Evolutionary conservation across 2,888 invertebrate species (phyloP).

Genomic region (Agriopis leucophaearia): DNA sequence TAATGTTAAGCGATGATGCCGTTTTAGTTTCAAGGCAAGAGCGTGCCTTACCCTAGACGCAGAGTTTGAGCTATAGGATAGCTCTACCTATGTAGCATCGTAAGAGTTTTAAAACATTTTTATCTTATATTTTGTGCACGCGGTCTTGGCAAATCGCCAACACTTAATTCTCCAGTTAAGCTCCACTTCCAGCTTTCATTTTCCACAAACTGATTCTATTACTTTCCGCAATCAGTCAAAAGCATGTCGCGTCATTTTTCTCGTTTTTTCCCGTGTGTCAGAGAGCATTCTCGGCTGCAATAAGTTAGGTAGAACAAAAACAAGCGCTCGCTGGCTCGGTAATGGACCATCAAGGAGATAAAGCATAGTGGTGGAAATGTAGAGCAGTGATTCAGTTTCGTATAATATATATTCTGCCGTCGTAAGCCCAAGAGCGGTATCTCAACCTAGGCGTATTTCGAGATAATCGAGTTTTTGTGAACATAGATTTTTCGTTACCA

Average conservation of each 20-base stretch:
- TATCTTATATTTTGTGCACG: neutral
- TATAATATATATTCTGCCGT: too few relatives aligned
- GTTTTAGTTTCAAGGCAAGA: too few relatives aligned
- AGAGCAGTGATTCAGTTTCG: conserved; percentile 21
- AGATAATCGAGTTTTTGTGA: too few relatives aligned
- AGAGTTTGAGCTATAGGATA: too few relatives aligned
- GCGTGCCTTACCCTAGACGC: too few relatives aligned
- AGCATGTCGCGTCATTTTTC: conserved; percentile 34
- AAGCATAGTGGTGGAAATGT: conserved; percentile 23
- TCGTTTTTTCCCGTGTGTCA: conserved; percentile 27
- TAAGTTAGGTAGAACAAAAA: conserved; percentile 50
- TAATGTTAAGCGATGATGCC: too few relatives aligned
- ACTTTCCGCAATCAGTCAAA: conserved; percentile 35
- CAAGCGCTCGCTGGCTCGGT: conserved; percentile 40
- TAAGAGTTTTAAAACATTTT: too few relatives aligned
- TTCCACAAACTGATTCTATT: conserved; percentile 31
- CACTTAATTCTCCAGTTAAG: conserved; percentile 3
- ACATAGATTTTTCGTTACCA: too few relatives aligned
- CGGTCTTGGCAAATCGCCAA: conserved; percentile 5
- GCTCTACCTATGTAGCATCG: too few relatives aligned
- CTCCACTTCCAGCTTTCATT: conserved; percentile 7
- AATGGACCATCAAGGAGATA: conserved; percentile 47
- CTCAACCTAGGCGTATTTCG: too few relatives aligned
- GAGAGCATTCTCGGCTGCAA: conserved; percentile 40
- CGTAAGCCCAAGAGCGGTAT: too few relatives aligned